phyloP scores from a whole-genome alignment of 30 jellyfish, hydroid and myxozoan genomes.

The Catostylus mosaicus region DNA sequence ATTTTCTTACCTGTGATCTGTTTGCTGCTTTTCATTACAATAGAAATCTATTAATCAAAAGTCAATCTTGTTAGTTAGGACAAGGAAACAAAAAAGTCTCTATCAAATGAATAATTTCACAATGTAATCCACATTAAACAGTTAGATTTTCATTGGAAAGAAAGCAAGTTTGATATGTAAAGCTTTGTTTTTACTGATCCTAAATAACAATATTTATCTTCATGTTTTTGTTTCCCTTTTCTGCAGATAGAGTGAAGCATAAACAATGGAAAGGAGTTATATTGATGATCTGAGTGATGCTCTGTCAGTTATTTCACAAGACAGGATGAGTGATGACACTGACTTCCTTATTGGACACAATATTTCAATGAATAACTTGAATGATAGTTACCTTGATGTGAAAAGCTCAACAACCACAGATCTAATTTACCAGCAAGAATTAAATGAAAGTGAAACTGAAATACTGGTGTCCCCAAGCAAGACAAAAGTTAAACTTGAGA shows the following conservation, averaged over 20 bases:
- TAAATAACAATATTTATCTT: not conserved
- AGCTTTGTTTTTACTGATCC: too few species aligned
- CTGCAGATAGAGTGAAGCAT: not conserved
- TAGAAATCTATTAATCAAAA: too few species aligned
- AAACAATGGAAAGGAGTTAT: constrained; percentile 16
- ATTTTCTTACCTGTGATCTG: too few species aligned
- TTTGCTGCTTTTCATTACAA: too few species aligned
- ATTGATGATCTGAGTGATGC: constrained; percentile 53
- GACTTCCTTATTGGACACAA: constrained; percentile 72
- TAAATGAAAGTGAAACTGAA: constrained; percentile 11
- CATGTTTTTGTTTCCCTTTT: not conserved
- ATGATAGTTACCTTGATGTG: constrained; percentile 63
- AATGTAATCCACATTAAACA: too few species aligned
- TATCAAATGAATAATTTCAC: too few species aligned
- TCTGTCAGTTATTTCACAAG: constrained; percentile 47
- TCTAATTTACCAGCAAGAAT: constrained; percentile 57
- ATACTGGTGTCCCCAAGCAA: not conserved
- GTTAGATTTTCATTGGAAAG: too few species aligned
- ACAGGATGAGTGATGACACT: constrained; percentile 69
- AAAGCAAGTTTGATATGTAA: too few species aligned
- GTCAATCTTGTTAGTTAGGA: too few species aligned
- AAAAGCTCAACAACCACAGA: constrained; percentile 73
- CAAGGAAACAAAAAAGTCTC: too few species aligned
- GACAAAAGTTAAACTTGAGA: not conserved
- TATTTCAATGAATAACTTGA: constrained; percentile 21